These are phyloP conservation scores for Tanypteryx hageni DNA, from an alignment of 2,888 invertebrate species.

Conservation along the genomic window DNA sequence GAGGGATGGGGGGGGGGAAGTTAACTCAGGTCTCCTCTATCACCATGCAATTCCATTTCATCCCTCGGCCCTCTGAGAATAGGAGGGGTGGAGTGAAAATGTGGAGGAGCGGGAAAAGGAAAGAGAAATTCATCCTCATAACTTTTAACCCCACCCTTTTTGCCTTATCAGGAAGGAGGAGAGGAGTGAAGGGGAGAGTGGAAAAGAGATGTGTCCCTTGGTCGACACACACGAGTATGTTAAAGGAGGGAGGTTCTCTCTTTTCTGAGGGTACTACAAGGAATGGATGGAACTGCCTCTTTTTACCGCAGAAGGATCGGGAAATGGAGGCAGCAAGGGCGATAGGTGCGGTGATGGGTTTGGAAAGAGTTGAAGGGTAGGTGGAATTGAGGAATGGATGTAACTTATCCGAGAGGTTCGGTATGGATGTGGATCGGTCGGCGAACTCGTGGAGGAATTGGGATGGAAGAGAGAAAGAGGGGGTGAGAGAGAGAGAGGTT, in stretches of 20 bases:
- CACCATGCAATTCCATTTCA: not conserved
- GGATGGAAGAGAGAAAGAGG: not conserved
- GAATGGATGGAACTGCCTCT: not conserved
- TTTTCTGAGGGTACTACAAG: not conserved
- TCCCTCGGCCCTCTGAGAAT: not conserved
- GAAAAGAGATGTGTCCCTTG: not conserved
- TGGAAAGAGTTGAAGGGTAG: not conserved
- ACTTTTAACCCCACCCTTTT: constrained; percentile 33
- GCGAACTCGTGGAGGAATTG: not conserved
- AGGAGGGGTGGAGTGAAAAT: not conserved
- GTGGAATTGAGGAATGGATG: not conserved
- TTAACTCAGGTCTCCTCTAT: not conserved
- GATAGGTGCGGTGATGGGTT: not conserved
- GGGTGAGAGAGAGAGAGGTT: not conserved
- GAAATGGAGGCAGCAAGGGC: not conserved
- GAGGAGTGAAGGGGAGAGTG: constrained; percentile 29
- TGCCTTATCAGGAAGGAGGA: not conserved
- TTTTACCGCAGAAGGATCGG: not conserved
- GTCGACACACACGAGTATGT: not conserved
- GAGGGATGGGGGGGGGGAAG: too few species aligned
- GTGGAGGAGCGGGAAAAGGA: constrained; percentile 13
- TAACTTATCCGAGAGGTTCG: constrained; percentile 5
- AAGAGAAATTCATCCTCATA: constrained; percentile 49
- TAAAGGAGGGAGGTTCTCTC: not conserved
- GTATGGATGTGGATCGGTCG: not conserved